These are phyloP conservation scores for Vireo altiloquus DNA, from an alignment of 2,113 vertebrate genomes.

Conservation along the genomic window DNA sequence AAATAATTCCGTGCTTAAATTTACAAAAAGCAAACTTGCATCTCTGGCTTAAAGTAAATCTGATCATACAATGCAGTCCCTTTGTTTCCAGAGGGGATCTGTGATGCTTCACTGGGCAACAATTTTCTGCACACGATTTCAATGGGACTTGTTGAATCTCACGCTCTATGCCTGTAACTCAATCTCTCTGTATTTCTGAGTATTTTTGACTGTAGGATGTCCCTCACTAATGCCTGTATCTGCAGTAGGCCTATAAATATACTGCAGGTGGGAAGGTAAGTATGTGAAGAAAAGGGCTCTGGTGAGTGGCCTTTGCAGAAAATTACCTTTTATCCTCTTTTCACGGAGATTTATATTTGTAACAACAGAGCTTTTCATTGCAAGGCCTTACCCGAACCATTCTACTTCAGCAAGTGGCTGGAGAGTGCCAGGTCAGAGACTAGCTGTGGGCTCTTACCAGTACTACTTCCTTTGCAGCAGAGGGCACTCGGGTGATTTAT, in stretches of 20 bases:
- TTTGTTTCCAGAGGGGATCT: neutral
- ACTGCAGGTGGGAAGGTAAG: slow-evolving; percentile 90
- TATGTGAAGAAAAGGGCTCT: slow-evolving; percentile 86
- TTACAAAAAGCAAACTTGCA: slow-evolving; percentile 16
- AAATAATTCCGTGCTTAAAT: slow-evolving; percentile 58
- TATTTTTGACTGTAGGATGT: slow-evolving; percentile 90
- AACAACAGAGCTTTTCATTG: slow-evolving; percentile 80
- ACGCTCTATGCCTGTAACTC: slow-evolving; percentile 61
- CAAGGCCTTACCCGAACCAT: slow-evolving; percentile 76
- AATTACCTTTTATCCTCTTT: slow-evolving; percentile 72
- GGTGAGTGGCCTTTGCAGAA: slow-evolving; percentile 87
- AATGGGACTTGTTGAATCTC: slow-evolving; percentile 63
- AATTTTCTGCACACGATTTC: slow-evolving; percentile 49
- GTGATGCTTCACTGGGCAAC: slow-evolving; percentile 34
- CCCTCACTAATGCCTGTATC: slow-evolving; percentile 85
- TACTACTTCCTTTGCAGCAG: slow-evolving; percentile 68
- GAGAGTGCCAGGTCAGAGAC: slow-evolving; percentile 71
- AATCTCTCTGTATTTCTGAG: slow-evolving; percentile 79
- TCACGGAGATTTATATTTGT: slow-evolving; percentile 41
- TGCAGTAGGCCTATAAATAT: slow-evolving; percentile 92
- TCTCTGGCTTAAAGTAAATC: slow-evolving; percentile 30
- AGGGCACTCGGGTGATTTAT: slow-evolving; percentile 51
- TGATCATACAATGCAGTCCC: neutral
- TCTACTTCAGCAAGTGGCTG: slow-evolving; percentile 69
- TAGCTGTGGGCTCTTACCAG: slow-evolving; percentile 79